Evolutionary conservation across 1,140 invertebrate genomes (phyloP).

Genomic region (Araneus ventricosus): DNA sequence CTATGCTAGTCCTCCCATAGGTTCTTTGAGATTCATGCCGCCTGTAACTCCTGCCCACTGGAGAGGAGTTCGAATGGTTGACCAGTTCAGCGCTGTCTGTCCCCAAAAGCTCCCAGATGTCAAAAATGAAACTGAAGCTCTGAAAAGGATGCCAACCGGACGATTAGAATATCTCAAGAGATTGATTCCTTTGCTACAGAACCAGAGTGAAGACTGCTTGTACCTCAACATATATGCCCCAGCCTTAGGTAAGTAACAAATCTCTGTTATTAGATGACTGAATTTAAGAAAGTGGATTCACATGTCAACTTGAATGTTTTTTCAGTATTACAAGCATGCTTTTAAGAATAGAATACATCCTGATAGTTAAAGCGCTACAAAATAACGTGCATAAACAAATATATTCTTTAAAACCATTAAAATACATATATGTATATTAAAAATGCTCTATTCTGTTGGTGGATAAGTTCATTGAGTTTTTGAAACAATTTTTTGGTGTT

Average conservation of each 20-base stretch:
- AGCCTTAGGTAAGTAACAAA: conserved; percentile 45
- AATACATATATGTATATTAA: too few species aligned
- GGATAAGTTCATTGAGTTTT: too few species aligned
- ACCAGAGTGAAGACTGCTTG: conserved; percentile 97
- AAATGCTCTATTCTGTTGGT: too few species aligned
- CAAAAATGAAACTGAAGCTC: conserved; percentile 85
- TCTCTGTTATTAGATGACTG: not conserved
- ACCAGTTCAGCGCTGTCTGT: conserved; percentile 78
- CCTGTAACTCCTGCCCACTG: conserved; percentile 90
- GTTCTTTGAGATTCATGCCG: conserved; percentile 95
- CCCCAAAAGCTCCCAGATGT: conserved; percentile 83
- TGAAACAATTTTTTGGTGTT: too few species aligned
- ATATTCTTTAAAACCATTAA: too few species aligned
- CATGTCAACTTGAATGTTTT: too few species aligned
- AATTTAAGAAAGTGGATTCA: too few species aligned
- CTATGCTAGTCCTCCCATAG: conserved; percentile 95
- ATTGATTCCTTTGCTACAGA: conserved; percentile 90
- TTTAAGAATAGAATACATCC: too few species aligned
- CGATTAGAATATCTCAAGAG: conserved; percentile 91
- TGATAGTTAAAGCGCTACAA: too few species aligned
- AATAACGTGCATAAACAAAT: too few species aligned
- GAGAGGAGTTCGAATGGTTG: conserved; percentile 86
- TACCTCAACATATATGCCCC: conserved; percentile 98
- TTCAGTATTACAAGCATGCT: too few species aligned
- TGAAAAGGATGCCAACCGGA: conserved; percentile 89